phyloP scores from a whole-genome alignment of 2,797 vertebrate genomes.

The Artibeus jamaicensis region DNA sequence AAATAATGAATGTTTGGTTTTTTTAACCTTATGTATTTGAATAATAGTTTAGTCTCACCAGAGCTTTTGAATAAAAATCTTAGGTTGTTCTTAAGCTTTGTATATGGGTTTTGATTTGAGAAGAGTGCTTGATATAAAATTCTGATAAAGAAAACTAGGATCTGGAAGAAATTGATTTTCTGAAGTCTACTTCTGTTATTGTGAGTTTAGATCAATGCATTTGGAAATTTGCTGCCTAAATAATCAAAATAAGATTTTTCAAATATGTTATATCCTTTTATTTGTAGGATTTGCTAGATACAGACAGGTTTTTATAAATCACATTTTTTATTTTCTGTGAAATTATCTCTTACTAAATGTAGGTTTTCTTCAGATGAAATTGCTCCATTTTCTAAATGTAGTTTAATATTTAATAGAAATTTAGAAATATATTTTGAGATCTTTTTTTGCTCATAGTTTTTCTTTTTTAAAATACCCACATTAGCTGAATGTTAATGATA shows the following conservation, averaged over 20 bases:
- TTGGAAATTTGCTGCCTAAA: slow-evolving; percentile 33
- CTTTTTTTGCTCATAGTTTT: not conserved
- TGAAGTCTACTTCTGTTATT: not conserved
- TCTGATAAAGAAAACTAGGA: not conserved
- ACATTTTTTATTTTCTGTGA: slow-evolving; percentile 37
- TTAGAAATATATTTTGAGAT: slow-evolving; percentile 15
- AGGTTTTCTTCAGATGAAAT: not conserved
- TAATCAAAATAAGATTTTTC: slow-evolving; percentile 42
- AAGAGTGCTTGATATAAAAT: slow-evolving; percentile 5
- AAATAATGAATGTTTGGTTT: not conserved
- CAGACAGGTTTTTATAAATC: slow-evolving; percentile 5
- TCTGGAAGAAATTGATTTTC: not conserved
- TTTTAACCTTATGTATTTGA: not conserved
- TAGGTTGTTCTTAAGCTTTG: not conserved
- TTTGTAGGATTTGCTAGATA: not conserved
- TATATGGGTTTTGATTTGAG: slow-evolving; percentile 15
- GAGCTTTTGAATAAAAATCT: slow-evolving; percentile 41
- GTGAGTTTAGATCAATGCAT: not conserved
- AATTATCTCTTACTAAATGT: not conserved
- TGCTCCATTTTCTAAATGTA: slow-evolving; percentile 41
- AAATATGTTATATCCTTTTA: slow-evolving; percentile 1
- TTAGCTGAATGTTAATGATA: not conserved
- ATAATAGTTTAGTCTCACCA: not conserved
- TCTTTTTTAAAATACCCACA: not conserved
- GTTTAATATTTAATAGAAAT: not conserved